Percentiles rank a stretch among this genome's conserved stretches.
Conservation (phyloP, 2,113 vertebrate species). For the Bos indicus region DNA sequence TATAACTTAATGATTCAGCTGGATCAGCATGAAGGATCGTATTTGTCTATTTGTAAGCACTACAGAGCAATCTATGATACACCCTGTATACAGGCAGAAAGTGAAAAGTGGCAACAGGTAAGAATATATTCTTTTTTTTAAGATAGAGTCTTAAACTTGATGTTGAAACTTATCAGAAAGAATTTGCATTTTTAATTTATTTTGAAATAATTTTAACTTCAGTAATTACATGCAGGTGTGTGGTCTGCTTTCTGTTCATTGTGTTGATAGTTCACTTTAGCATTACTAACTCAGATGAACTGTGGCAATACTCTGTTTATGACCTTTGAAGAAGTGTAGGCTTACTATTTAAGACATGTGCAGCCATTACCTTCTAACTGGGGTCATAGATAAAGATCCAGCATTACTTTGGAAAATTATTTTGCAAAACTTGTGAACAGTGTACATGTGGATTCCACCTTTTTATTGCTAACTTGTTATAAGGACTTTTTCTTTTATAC, state of each 20-base stretch:
- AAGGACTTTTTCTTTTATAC: neutral
- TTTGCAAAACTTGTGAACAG: neutral
- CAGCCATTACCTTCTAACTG: neutral
- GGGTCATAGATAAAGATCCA: neutral
- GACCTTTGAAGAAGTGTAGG: neutral
- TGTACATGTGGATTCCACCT: neutral
- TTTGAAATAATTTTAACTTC: neutral
- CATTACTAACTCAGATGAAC: neutral
- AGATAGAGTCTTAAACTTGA: neutral
- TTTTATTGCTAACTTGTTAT: neutral
- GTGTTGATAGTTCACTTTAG: neutral
- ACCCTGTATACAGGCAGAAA: conserved; percentile 95
- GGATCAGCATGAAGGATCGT: conserved; percentile 97
- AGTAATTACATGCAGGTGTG: neutral
- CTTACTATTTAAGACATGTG: neutral
- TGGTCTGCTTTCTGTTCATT: neutral
- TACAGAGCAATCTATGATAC: conserved; percentile 99
- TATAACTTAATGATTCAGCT: conserved; percentile 99
- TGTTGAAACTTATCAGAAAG: neutral
- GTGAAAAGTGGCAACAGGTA: conserved; percentile 98
- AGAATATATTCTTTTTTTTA: neutral
- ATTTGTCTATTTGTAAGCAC: conserved; percentile 98
- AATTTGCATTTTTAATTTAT: neutral
- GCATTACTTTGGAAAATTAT: conserved; percentile 1
- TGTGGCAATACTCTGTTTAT: neutral